Evolutionary conservation across 2,888 invertebrate genomes (phyloP), one percentile per base, ranked within the genome.

Genomic region (Leptogaster cylindrica): DNA sequence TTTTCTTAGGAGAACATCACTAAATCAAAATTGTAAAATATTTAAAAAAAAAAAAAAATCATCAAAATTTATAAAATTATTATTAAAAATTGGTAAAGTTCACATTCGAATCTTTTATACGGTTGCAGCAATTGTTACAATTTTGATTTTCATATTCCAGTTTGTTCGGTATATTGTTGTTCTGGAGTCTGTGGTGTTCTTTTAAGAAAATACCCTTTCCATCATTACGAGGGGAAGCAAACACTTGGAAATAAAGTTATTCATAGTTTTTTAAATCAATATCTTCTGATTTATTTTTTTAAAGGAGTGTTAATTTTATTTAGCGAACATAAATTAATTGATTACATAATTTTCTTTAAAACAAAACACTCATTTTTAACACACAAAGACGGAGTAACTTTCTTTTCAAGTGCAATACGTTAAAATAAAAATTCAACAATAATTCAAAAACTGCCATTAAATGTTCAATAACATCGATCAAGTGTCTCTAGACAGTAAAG

Each of bases 81-180:
- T n/a, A n/a, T n/a, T n/a, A 23, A 46, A n/a, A 7, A 23, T 46
- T 46, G 20, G 8, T 46, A 12, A 23, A 10, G 12, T 46, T 46
- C 25, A 2, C 23, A n/a, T 12, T 23, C 23, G 23, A n/a, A 20
- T 20, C 44, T 10, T 12, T 46, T 7, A 46, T 7, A 31, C 6
- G 31, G 46, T 55, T 68, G 68, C 68, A 65, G 68, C 68, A 68
- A 65, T 55, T 65, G 58, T 68, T 65, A 58, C 58, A 65, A 48
- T 68, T 68, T 68, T 65, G 65, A 65, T 68, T 68, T 61, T 27
- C 5, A 3, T 14, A 44, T 36, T 65, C 36, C 52, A 68, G 68
- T 68, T 68, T 68, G 33, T 52, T 52, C 18, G 6, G 27, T 18
- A 10, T 52, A 20, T 33, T 33, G 31, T 52, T 68, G 67, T 67